These are phyloP conservation scores for Tyrannus savana DNA, from an alignment of 2,113 vertebrate genomes.

Conservation along the genomic window DNA sequence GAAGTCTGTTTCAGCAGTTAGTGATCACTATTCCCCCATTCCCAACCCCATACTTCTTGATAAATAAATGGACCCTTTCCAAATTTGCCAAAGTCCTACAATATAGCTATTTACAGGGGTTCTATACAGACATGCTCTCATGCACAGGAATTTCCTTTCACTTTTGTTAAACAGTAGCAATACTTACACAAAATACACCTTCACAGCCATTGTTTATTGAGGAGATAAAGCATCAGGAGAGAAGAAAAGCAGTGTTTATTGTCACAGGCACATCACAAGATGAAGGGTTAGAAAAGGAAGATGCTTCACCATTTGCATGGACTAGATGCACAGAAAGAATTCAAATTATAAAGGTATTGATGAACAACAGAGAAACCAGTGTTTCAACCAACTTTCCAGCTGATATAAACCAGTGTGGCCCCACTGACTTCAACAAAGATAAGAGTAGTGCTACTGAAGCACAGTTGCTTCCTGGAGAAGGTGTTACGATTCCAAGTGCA, in stretches of 20 bases:
- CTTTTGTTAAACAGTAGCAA: not conserved
- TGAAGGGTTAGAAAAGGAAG: not conserved
- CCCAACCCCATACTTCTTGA: not conserved
- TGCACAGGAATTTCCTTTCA: not conserved
- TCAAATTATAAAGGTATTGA: not conserved
- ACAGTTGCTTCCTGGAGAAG: not conserved
- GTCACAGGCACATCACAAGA: rapidly evolving
- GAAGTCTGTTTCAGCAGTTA: not conserved
- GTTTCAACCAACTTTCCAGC: not conserved
- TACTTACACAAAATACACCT: not conserved
- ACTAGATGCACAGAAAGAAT: not conserved
- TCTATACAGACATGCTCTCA: not conserved
- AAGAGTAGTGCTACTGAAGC: not conserved
- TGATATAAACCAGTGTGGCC: not conserved
- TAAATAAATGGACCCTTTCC: not conserved
- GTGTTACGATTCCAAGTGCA: rapidly evolving
- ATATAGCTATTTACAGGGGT: not conserved
- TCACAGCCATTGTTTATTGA: not conserved
- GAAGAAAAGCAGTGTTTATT: not conserved
- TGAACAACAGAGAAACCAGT: not conserved
- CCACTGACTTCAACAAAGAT: not conserved
- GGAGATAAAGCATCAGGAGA: not conserved
- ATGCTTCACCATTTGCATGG: not conserved
- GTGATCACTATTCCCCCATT: not conserved
- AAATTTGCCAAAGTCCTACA: not conserved